Base-by-base conservation (phyloP, 2,888 invertebrate species). In the Norana najaformis region DNA sequence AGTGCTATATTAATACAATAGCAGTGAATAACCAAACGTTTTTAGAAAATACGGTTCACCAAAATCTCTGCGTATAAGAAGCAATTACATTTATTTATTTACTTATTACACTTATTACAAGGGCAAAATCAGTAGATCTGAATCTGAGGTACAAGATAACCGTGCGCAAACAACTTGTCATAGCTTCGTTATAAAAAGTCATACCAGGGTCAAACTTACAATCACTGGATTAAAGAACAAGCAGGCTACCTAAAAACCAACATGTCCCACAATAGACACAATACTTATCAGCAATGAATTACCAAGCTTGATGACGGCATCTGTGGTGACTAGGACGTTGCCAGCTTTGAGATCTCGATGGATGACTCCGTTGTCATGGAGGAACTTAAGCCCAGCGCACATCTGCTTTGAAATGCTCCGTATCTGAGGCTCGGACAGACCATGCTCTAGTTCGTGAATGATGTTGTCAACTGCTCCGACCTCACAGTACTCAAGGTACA, bases 341-440 rank as follows among this genome's bases (percentile, higher is more conserved):
- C 99, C 99, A 88, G 99, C 99, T 96, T 99, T 99, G 93, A 99
- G 96, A 95, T 99, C 99, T 91, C 99, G 96, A 95, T 99, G 99
- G 93, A 99, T 99, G 92, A 99, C 97, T 95, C 97, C 96, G 92
- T 97, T 96, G 93, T 97, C 96, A 95, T 99, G 99, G 93, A 99
- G 96, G 96, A 97, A 99, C 94, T 96, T 96, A 89, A 99, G 96
- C 0, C 95, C 96, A 88, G 94, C 92, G 93, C 97, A 97, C 97
- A 99, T 98, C 95, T 98, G 97, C n/a, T 88, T 88, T 38, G 47
- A 20, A 39, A 88, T 88, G 89, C 39, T 88, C 88, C 34, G 82
- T 53, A 90, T 90, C 83, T 90, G 89, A 20, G 83, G 47, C 47
- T 90, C 90, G 0, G 89, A 89, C 39, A 90, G 88, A 14, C 89